phyloP scores from a whole-genome alignment of 2,113 vertebrate species.

The Delphinus delphis region DNA sequence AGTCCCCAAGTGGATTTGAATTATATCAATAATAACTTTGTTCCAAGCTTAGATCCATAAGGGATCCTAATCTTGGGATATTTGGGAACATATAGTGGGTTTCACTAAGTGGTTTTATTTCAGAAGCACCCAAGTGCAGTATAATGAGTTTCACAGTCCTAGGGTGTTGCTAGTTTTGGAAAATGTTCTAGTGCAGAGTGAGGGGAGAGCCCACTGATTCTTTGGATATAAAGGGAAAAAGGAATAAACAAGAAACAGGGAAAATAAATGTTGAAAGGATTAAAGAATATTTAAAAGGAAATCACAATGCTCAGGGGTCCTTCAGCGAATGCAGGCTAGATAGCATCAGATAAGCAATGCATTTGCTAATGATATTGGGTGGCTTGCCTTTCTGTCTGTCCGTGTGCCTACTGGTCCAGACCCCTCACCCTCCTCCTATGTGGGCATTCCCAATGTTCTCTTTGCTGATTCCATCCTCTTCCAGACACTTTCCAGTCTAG shows the following conservation, averaged over 20 bases:
- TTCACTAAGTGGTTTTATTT: constrained; percentile 69
- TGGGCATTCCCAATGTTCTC: rapidly evolving
- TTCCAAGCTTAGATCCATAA: constrained; percentile 52
- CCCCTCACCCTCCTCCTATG: background rate
- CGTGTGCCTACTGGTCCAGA: background rate
- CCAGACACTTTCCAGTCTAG: rapidly evolving
- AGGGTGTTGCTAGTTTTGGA: background rate
- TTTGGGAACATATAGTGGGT: background rate
- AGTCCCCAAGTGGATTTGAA: constrained; percentile 62
- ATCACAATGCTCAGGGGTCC: background rate
- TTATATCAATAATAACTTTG: constrained; percentile 58
- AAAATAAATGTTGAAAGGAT: background rate
- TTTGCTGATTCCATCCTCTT: background rate
- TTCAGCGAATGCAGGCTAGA: rapidly evolving
- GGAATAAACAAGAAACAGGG: background rate
- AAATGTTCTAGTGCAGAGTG: rapidly evolving
- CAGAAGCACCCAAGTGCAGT: constrained; percentile 72
- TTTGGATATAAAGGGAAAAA: background rate
- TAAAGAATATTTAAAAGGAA: background rate
- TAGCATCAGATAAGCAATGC: rapidly evolving
- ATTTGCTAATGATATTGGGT: rapidly evolving
- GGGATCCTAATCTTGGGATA: constrained; percentile 31
- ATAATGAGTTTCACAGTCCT: constrained; percentile 61
- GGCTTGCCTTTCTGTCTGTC: background rate
- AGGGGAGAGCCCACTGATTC: background rate